Conservation (phyloP, 2,797 vertebrate species). For the Eulemur coronatus region DNA sequence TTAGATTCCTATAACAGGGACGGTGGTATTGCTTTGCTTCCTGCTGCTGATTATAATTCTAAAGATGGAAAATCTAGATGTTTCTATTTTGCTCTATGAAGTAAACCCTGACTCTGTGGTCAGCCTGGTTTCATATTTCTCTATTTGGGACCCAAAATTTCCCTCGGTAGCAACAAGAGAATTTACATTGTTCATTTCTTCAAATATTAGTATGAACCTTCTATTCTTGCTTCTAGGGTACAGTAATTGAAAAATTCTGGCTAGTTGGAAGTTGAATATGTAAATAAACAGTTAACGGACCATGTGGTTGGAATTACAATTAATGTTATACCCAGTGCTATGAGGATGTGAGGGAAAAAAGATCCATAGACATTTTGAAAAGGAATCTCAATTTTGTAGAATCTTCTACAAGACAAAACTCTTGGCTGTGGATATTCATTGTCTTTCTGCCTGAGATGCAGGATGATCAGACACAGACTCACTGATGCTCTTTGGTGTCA, state of each 20-base stretch:
- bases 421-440: not conserved
- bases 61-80: conserved; percentile 57
- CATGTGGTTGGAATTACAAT: not conserved
- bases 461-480: not conserved
- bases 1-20: conserved; percentile 68
- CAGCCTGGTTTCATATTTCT: conserved; percentile 47
- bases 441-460: not conserved
- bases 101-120: conserved; percentile 61
- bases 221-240: not conserved
- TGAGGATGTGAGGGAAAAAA: not conserved
- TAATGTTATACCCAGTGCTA: not conserved
- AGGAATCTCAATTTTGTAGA: not conserved
- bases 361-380: not conserved
- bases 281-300: not conserved
- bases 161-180: not conserved
- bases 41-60: conserved; percentile 69
- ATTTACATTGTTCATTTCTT: conserved; percentile 36
- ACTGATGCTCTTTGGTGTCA: not conserved
- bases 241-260: not conserved
- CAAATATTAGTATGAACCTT: not conserved
- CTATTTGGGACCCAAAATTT: conserved; percentile 15
- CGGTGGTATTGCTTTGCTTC: conserved; percentile 71
- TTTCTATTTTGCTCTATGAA: conserved; percentile 66
- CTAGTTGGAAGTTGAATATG: not conserved
- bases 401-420: not conserved